Percentiles rank a stretch among this genome's conserved stretches.
phyloP scores from a whole-genome alignment of 2,113 vertebrate genomes.

The Herpailurus yagouaroundi region DNA sequence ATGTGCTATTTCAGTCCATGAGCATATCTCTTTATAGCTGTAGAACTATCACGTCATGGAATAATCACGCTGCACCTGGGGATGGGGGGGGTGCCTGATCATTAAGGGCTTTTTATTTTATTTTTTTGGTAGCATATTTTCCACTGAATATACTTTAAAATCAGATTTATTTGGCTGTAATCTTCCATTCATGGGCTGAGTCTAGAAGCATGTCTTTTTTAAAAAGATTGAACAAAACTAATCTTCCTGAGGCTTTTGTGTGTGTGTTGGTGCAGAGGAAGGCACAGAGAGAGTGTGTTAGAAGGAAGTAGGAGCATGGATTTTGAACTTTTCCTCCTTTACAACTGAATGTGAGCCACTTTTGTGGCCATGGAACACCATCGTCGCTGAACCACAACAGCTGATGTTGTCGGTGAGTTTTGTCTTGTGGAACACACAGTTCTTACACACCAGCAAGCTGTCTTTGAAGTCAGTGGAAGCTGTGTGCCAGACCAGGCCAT shows the following conservation, averaged over 20 bases:
- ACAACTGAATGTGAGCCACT: fast-evolving
- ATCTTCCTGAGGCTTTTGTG: background rate
- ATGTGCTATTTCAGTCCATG: conserved; percentile 58
- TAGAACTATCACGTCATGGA: background rate
- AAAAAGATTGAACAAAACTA: background rate
- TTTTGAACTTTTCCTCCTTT: background rate
- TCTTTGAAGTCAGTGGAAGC: background rate
- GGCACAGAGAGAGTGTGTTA: background rate
- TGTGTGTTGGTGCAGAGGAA: background rate
- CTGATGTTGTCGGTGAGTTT: too few relatives aligned
- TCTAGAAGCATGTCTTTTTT: background rate
- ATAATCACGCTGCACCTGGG: background rate
- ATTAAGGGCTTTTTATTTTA: background rate
- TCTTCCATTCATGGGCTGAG: background rate
- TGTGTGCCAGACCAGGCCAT: background rate
- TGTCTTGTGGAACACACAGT: too few relatives aligned
- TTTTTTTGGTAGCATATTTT: background rate
- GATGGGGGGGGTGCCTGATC: background rate
- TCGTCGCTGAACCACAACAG: background rate
- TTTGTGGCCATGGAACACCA: background rate
- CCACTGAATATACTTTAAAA: background rate
- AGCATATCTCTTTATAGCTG: background rate
- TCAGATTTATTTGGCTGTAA: background rate
- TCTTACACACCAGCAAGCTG: fast-evolving
- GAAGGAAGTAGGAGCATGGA: background rate